Conservation (phyloP, 2,888 invertebrate genomes). For the Caenorhabditis plicata region DNA sequence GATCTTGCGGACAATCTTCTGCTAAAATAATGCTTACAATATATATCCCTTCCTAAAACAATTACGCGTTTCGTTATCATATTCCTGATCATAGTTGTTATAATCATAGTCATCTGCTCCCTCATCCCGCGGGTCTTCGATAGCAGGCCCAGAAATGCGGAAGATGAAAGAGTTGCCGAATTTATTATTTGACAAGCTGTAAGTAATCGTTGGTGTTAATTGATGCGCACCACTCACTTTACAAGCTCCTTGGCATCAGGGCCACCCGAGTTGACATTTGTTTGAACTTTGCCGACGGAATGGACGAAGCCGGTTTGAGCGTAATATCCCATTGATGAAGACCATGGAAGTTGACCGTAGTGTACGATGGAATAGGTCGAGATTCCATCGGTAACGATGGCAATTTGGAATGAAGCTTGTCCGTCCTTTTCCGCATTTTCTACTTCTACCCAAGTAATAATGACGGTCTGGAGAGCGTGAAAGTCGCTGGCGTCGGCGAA, state of each 20-base stretch:
- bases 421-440: slow-evolving; percentile 69
- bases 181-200: slow-evolving; percentile 82
- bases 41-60: not conserved
- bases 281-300: slow-evolving; percentile 77
- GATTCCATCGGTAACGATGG: slow-evolving; percentile 76
- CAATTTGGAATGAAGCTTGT: slow-evolving; percentile 72
- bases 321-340: slow-evolving; percentile 44
- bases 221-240: slow-evolving; percentile 70
- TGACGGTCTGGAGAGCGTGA: slow-evolving; percentile 76
- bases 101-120: slow-evolving; percentile 53
- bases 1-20: slow-evolving; percentile 58
- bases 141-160: slow-evolving; percentile 71
- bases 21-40: no score
- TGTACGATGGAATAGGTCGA: slow-evolving; percentile 83
- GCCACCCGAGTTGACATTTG: slow-evolving; percentile 85
- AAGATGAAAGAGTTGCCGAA: slow-evolving; percentile 80
- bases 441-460: slow-evolving; percentile 82
- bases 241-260: slow-evolving; percentile 80
- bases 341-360: slow-evolving; percentile 89
- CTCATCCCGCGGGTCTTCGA: slow-evolving; percentile 53
- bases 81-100: slow-evolving; percentile 50
- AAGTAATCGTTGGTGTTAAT: slow-evolving; percentile 7
- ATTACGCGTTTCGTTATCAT: slow-evolving; percentile 37
- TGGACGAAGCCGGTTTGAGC: slow-evolving; percentile 41
- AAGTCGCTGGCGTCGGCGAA: slow-evolving; percentile 78